A percentile compares a stretch with the other conserved stretches of the same genome.
These are phyloP conservation scores for Nineta flava DNA, from an alignment of 2,888 invertebrate species.

Conservation along the genomic window DNA sequence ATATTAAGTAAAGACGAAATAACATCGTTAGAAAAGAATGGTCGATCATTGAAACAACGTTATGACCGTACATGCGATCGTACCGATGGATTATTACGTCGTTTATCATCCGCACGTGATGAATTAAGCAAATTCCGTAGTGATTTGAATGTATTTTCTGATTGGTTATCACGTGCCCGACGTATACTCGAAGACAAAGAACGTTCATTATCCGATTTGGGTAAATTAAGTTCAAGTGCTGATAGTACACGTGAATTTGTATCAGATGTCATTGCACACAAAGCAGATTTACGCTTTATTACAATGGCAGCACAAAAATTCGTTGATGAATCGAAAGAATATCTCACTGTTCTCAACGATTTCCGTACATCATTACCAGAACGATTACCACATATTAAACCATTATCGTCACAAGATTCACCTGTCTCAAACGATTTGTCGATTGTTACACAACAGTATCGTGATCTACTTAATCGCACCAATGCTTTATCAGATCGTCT, in stretches of 20 bases:
- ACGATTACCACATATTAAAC: slow-evolving; percentile 62
- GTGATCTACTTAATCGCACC: slow-evolving; percentile 66
- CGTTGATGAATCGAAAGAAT: slow-evolving; percentile 81
- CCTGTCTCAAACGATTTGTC: slow-evolving; percentile 65
- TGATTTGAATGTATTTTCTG: slow-evolving; percentile 64
- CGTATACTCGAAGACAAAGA: slow-evolving; percentile 74
- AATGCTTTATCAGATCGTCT: slow-evolving; percentile 70
- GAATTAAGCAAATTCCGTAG: slow-evolving; percentile 76
- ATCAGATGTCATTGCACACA: slow-evolving; percentile 87
- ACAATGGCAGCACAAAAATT: slow-evolving; percentile 95
- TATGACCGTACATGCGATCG: slow-evolving; percentile 71
- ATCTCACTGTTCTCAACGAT: slow-evolving; percentile 62
- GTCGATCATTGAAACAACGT: slow-evolving; percentile 65
- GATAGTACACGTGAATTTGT: slow-evolving; percentile 80
- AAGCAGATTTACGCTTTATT: slow-evolving; percentile 88
- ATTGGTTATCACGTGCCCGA: slow-evolving; percentile 71
- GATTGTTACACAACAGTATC: slow-evolving; percentile 60
- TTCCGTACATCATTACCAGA: slow-evolving; percentile 72
- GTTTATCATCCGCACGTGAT: slow-evolving; percentile 64
- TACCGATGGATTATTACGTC: slow-evolving; percentile 59
- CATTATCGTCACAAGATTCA: slow-evolving; percentile 50
- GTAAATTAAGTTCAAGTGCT: slow-evolving; percentile 49
- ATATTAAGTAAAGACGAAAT: slow-evolving; percentile 87
- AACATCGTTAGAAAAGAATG: slow-evolving; percentile 71
- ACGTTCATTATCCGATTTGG: slow-evolving; percentile 59